phyloP scores from a whole-genome alignment of 2,888 invertebrate species.

The Sarcophaga subvicina region DNA sequence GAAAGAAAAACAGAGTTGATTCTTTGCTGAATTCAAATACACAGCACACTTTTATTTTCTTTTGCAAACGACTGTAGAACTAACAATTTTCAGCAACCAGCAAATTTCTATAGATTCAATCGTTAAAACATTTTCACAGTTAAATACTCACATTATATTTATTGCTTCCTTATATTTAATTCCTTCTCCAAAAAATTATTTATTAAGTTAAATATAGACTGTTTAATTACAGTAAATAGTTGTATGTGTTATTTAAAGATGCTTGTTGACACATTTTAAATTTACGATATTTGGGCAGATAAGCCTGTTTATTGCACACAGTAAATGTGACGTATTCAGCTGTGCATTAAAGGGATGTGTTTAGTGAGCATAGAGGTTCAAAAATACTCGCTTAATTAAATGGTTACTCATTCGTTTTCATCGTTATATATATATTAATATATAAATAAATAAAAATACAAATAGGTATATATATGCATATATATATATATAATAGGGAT shows the following conservation, averaged over 20 bases:
- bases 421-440: too few species aligned
- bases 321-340: constrained; percentile 69
- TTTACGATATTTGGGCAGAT: constrained; percentile 59
- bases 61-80: constrained; percentile 52
- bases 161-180: too few species aligned
- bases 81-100: background rate
- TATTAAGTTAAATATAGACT: constrained; percentile 5
- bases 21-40: constrained; percentile 63
- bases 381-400: constrained; percentile 43
- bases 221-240: constrained; percentile 1
- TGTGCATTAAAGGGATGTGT: constrained; percentile 41
- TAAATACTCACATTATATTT: constrained; percentile 26
- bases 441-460: background rate
- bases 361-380: constrained; percentile 4
- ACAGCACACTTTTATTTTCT: constrained; percentile 59
- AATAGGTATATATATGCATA: background rate
- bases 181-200: background rate
- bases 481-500: too few species aligned
- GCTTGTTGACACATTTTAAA: constrained; percentile 69
- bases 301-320: constrained; percentile 43
- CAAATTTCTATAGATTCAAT: background rate
- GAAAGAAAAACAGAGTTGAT: constrained; percentile 42
- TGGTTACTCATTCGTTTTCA: constrained; percentile 15
- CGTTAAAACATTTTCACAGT: too few species aligned
- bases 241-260: constrained; percentile 37